These are phyloP conservation scores for Spheniscus humboldti DNA, from an alignment of 2,797 vertebrate genomes.

Conservation along the genomic window DNA sequence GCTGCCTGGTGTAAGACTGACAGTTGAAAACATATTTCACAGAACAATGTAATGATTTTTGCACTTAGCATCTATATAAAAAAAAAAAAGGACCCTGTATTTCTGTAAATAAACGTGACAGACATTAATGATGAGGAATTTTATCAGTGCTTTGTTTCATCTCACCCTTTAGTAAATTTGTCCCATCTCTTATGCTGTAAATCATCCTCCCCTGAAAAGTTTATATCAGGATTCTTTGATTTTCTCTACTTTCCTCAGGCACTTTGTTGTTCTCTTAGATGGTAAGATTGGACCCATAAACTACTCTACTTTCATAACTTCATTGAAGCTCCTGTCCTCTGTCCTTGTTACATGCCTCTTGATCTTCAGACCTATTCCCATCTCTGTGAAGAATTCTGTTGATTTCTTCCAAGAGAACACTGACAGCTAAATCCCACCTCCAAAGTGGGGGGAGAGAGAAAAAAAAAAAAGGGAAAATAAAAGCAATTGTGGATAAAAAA, in stretches of 20 bases:
- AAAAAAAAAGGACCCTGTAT: neutral
- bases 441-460: too few relatives aligned
- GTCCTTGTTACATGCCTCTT: neutral
- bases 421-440: neutral
- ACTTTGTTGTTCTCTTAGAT: neutral
- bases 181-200: neutral
- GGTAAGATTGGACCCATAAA: neutral
- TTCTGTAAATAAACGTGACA: neutral
- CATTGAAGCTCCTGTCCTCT: neutral
- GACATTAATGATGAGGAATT: neutral
- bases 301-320: neutral
- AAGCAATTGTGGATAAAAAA: neutral
- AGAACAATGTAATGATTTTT: neutral
- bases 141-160: neutral
- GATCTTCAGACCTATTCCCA: neutral
- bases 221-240: neutral
- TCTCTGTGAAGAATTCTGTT: neutral
- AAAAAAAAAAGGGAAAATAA: too few relatives aligned
- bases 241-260: neutral
- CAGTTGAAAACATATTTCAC: neutral
- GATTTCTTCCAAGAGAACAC: neutral
- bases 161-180: neutral
- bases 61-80: neutral
- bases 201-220: neutral
- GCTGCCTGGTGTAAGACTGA: neutral